Evolutionary conservation across 30 jellyfish, hydroid and myxozoan genomes (phyloP).

Genomic region (Catostylus mosaicus): DNA sequence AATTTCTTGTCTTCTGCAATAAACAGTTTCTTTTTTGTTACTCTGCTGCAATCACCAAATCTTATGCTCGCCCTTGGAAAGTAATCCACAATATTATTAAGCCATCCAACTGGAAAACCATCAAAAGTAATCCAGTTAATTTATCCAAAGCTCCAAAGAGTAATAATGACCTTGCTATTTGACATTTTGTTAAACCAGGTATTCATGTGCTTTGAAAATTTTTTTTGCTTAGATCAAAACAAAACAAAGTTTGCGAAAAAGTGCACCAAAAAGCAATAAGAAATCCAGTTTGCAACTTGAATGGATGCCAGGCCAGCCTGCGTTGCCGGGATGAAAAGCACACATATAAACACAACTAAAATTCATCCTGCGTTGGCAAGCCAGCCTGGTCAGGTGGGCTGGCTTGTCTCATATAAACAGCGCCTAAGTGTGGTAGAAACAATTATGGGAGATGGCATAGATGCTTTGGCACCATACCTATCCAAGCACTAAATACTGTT

Average conservation of each 20-base stretch:
- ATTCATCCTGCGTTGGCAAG: conserved; percentile 19
- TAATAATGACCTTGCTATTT: conserved; percentile 20
- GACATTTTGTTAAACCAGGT: no score
- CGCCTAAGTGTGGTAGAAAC: no score
- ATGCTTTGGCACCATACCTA: no score
- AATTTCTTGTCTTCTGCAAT: conserved; percentile 5
- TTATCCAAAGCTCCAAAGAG: conserved; percentile 31
- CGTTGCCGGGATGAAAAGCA: conserved; percentile 13
- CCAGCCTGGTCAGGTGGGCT: conserved; percentile 30
- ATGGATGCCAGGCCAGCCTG: conserved; percentile 22
- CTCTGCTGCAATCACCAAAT: conserved; percentile 23
- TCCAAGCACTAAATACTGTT: no score
- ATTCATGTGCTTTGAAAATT: no score
- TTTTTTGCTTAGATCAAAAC: no score
- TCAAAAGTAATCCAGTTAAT: conserved; percentile 37
- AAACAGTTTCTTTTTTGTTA: conserved; percentile 11
- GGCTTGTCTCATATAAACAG: conserved; percentile 23
- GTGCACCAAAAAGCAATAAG: conserved; percentile 10
- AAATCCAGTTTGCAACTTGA: conserved; percentile 6
- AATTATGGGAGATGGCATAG: no score
- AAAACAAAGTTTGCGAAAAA: background rate
- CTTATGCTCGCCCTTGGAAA: conserved; percentile 16
- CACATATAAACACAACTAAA: conserved; percentile 12
- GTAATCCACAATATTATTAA: background rate
- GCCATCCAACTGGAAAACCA: conserved; percentile 30